Conservation (phyloP, 2,888 invertebrate genomes). For the Urechis unicinctus region DNA sequence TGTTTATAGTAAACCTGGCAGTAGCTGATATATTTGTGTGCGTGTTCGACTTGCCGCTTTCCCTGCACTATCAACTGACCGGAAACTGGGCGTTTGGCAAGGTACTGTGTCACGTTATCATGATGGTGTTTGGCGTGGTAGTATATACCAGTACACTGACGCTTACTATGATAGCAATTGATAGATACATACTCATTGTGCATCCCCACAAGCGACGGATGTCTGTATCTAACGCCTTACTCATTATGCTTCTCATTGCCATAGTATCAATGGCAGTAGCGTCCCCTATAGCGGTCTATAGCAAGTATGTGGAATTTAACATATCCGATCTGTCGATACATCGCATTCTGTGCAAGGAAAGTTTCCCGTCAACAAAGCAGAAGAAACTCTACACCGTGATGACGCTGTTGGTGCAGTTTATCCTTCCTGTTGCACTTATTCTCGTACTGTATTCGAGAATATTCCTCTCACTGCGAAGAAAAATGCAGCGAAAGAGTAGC, state of each 20-base stretch:
- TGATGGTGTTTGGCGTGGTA: conserved; percentile 41
- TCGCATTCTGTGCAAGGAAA: conserved; percentile 32
- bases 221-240: conserved; percentile 31
- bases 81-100: conserved; percentile 43
- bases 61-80: conserved; percentile 44
- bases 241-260: conserved; percentile 31
- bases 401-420: conserved; percentile 37
- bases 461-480: conserved; percentile 31
- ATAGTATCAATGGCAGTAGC: conserved; percentile 33
- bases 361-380: conserved; percentile 28
- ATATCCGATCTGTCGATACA: conserved; percentile 26
- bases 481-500: conserved; percentile 25
- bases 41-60: conserved; percentile 43
- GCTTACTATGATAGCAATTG: conserved; percentile 45
- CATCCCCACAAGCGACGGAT: conserved; percentile 35
- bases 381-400: conserved; percentile 34
- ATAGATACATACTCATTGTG: conserved; percentile 44
- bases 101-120: conserved; percentile 39
- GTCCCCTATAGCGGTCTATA: conserved; percentile 60
- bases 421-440: conserved; percentile 36
- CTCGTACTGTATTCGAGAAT: conserved; percentile 37
- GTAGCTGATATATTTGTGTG: conserved; percentile 43
- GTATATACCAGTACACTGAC: conserved; percentile 43
- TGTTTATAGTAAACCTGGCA: conserved; percentile 45
- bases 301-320: conserved; percentile 21